A percentile compares a stretch with the other conserved stretches of the same genome.
Evolutionary conservation across 2,113 vertebrate genomes (phyloP).

Genomic region (Sebastes schlegelii): DNA sequence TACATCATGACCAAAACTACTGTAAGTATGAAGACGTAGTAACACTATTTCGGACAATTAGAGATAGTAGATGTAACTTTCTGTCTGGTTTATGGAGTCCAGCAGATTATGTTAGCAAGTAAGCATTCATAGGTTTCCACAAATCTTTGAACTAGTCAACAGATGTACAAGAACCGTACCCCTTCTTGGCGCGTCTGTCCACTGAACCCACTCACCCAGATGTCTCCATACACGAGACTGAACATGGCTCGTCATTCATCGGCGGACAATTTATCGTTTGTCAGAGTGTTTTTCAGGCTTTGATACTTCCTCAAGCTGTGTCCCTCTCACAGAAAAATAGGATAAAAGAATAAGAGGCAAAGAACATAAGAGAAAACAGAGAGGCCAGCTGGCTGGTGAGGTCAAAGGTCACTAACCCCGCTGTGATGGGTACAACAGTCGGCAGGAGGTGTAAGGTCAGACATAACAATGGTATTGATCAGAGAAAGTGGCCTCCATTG

Average conservation of each 20-base stretch:
- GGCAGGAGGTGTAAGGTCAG: slow-evolving; percentile 64
- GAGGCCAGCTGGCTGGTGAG: slow-evolving; percentile 69
- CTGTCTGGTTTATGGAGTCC: neutral
- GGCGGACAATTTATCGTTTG: slow-evolving; percentile 59
- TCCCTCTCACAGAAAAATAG: slow-evolving; percentile 21
- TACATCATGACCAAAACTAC: slow-evolving; percentile 92
- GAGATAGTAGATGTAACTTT: neutral
- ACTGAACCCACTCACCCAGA: slow-evolving; percentile 62
- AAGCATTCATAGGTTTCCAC: too few species aligned
- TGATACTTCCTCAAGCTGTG: slow-evolving; percentile 74
- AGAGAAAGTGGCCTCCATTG: slow-evolving; percentile 69
- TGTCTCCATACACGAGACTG: slow-evolving; percentile 60
- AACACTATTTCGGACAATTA: neutral
- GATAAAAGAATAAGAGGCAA: slow-evolving; percentile 44
- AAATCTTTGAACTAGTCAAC: slow-evolving; percentile 4
- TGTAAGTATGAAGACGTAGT: slow-evolving; percentile 76
- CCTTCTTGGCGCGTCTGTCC: neutral
- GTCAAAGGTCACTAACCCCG: slow-evolving; percentile 60
- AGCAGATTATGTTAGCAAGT: neutral
- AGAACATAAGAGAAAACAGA: slow-evolving; percentile 50
- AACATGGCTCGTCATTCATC: slow-evolving; percentile 48
- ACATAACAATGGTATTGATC: slow-evolving; percentile 75
- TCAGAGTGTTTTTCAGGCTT: slow-evolving; percentile 54
- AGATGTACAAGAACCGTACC: slow-evolving; percentile 33
- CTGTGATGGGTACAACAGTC: slow-evolving; percentile 57